These are phyloP conservation scores for Limanda limanda DNA, from an alignment of 2,113 vertebrate species.

Conservation along the genomic window DNA sequence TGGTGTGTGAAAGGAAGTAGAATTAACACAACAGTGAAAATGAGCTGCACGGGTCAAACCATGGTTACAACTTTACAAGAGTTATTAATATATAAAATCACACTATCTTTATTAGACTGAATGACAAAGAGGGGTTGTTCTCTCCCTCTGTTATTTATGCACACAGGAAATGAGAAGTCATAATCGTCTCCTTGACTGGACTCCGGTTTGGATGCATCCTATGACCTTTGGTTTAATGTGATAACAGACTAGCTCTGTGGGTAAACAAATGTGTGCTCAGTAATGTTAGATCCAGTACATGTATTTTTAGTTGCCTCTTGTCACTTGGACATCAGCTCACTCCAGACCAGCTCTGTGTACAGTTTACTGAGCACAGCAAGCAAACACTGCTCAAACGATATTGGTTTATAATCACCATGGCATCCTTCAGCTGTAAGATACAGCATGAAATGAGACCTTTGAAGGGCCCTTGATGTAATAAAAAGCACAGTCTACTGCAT, in stretches of 20 bases:
- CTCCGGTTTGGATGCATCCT: background rate
- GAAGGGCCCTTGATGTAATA: conserved; percentile 8
- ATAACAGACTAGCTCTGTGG: background rate
- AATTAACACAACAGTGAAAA: conserved; percentile 27
- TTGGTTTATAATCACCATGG: background rate
- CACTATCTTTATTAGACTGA: background rate
- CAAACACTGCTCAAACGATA: background rate
- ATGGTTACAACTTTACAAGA: background rate
- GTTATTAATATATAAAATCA: background rate
- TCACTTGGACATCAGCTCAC: background rate
- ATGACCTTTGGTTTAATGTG: background rate
- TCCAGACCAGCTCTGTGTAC: background rate
- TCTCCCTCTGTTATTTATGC: background rate
- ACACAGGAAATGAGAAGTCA: conserved; percentile 28
- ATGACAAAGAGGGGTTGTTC: background rate
- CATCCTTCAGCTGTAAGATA: conserved; percentile 10
- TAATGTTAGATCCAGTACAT: background rate
- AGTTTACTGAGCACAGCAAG: background rate
- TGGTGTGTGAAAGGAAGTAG: conserved; percentile 49
- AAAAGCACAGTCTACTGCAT: conserved; percentile 1
- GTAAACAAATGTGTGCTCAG: background rate
- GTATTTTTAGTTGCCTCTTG: background rate
- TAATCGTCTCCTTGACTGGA: conserved; percentile 1
- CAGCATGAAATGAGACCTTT: conserved; percentile 16
- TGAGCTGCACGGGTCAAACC: conserved; percentile 1